Base-by-base conservation (phyloP, 2,797 vertebrate species). In the Sandelia bainsii region DNA sequence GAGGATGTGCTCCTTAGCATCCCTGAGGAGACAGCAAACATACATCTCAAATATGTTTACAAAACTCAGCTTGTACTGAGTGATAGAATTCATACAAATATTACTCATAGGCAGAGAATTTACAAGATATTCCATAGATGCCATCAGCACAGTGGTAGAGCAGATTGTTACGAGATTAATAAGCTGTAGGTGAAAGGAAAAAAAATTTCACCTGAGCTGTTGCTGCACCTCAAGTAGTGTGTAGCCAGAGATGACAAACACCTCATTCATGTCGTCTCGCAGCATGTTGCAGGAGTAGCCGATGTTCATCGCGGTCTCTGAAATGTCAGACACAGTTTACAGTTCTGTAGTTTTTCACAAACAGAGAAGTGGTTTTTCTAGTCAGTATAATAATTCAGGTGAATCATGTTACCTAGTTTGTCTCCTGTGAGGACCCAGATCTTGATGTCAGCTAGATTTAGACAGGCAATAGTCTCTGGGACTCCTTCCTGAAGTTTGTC, bases 401-500 rank as follows among this genome's bases (percentile, higher is more conserved):
- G 2, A 32, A 6, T 56, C 11, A 34, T 19, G 0, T 78, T 94
- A 97, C 96, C 96, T 82, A 95, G 93, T 87, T 97, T 97, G 83
- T 97, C 96, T 80, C 96, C 96, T 42, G 96, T 96, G 66, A 97
- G 93, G 63, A 97, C 93, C 96, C 96, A 97, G 80, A 96, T 94
- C 90, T 96, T 97, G 84, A 97, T 96, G 84, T 95, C 93, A 32
- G 96, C 95, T 61, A 96, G 82, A 53, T 79, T 93, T 50, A 97
- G 92, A 81, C 89, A 91, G 72, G 93, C 83, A 9, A 97, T 90
- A 0, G 96, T 97, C 84, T 96, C 95, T 8, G 90, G 93, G 46
- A 97, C 96, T 22, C 96, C 96, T 25, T 96, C 96, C 89, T 97
- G 96, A 59, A 97, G 92, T 86, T 96, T 96, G 86, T 97, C 96